Evolutionary conservation across 2,797 vertebrate species (phyloP).

Genomic region (Lepilemur ruficaudatus): DNA sequence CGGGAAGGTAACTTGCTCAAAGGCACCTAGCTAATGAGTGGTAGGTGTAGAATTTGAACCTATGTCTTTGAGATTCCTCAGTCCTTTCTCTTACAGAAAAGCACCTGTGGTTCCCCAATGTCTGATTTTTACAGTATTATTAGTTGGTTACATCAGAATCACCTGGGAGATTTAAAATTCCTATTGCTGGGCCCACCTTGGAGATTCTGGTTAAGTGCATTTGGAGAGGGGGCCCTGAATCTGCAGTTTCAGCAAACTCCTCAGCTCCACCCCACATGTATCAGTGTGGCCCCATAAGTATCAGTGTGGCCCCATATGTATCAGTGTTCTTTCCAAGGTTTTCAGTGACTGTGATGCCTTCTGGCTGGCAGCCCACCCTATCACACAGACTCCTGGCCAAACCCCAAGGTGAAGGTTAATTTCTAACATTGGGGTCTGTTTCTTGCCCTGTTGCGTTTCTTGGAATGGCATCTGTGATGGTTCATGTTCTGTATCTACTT

Average conservation of each 20-base stretch:
- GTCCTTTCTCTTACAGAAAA: background rate
- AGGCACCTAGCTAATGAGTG: background rate
- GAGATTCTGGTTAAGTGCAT: no score
- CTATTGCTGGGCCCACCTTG: no score
- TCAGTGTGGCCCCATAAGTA: background rate
- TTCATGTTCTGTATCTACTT: background rate
- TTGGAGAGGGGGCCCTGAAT: background rate
- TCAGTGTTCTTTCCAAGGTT: background rate
- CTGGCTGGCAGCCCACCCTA: no score
- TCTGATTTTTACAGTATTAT: background rate
- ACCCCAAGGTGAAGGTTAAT: background rate
- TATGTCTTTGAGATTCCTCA: background rate
- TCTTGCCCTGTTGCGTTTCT: background rate
- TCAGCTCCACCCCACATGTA: background rate
- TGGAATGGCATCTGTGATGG: background rate
- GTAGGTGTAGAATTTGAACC: background rate
- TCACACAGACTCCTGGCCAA: background rate
- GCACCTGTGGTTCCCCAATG: background rate
- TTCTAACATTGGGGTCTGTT: background rate
- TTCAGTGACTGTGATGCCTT: background rate
- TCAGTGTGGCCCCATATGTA: background rate
- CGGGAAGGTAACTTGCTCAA: background rate
- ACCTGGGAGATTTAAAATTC: background rate
- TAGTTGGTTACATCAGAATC: background rate
- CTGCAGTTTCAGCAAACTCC: background rate